Percentiles rank a stretch among this genome's conserved stretches.
Evolutionary conservation across 2,113 vertebrate genomes (phyloP).

Genomic region (Tachycineta bicolor): DNA sequence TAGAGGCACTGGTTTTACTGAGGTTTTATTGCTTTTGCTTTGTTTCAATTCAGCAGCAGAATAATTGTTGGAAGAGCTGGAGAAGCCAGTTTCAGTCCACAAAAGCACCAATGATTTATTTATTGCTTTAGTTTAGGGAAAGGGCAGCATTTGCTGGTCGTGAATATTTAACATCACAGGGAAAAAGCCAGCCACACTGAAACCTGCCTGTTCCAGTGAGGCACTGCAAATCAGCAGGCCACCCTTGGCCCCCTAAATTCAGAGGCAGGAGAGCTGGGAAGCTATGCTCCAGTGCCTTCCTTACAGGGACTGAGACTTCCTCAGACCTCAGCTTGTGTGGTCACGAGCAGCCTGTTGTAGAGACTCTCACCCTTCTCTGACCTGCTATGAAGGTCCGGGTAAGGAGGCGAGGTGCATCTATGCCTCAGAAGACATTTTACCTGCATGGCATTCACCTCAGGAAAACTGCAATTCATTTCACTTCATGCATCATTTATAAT

Average conservation of each 20-base stretch:
- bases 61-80: neutral
- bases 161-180: neutral
- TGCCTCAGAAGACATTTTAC: neutral
- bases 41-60: neutral
- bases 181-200: neutral
- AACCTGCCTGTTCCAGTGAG: neutral
- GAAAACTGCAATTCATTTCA: neutral
- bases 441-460: neutral
- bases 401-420: rapidly evolving
- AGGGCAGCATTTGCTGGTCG: slow-evolving; percentile 23
- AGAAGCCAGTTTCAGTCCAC: slow-evolving; percentile 38
- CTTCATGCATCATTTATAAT: neutral
- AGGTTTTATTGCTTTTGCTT: neutral
- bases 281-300: neutral
- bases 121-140: slow-evolving; percentile 44
- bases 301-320: neutral
- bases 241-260: neutral
- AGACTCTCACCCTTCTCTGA: neutral
- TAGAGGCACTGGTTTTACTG: neutral
- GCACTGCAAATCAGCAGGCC: neutral
- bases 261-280: neutral
- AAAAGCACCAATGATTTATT: slow-evolving; percentile 47
- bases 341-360: neutral
- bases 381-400: neutral
- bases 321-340: neutral